These are phyloP conservation scores for Caenorhabditis tropicalis DNA, from an alignment of 1,140 invertebrate species.

Conservation along the genomic window DNA sequence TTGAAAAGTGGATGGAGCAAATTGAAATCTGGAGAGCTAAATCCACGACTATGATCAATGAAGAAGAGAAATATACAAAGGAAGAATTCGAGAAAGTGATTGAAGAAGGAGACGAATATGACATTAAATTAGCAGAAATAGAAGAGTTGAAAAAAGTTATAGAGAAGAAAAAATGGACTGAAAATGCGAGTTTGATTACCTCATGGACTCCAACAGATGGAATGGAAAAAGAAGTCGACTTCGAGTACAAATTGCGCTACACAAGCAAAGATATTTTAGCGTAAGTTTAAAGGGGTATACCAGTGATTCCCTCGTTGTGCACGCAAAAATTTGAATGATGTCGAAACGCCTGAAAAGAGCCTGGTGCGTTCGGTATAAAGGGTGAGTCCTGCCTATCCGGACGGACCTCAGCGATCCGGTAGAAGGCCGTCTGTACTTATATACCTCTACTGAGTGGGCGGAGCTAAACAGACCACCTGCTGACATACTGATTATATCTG, in stretches of 20 bases:
- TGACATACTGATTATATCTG: too few species aligned
- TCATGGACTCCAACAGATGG: neutral
- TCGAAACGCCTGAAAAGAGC: too few species aligned
- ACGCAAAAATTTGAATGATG: too few species aligned
- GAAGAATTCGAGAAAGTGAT: slow-evolving; percentile 13
- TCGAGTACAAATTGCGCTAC: neutral
- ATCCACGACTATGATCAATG: neutral
- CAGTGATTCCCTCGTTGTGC: too few species aligned
- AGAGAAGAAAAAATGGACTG: slow-evolving; percentile 16
- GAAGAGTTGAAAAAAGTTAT: slow-evolving; percentile 5
- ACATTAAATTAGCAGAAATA: slow-evolving; percentile 6
- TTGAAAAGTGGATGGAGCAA: neutral
- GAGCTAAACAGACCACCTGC: too few species aligned
- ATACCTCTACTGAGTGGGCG: too few species aligned
- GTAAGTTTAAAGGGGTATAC: neutral
- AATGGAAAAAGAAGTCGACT: slow-evolving; percentile 45
- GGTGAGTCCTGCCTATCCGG: too few species aligned
- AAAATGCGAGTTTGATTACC: neutral
- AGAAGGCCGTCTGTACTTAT: too few species aligned
- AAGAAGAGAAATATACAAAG: neutral
- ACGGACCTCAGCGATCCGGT: too few species aligned
- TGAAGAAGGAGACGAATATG: slow-evolving; percentile 36
- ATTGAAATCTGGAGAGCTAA: neutral
- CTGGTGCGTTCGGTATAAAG: too few species aligned
- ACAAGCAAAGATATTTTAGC: neutral